Evolutionary conservation across 2,888 invertebrate species (phyloP).

Genomic region (Molanna angustata): DNA sequence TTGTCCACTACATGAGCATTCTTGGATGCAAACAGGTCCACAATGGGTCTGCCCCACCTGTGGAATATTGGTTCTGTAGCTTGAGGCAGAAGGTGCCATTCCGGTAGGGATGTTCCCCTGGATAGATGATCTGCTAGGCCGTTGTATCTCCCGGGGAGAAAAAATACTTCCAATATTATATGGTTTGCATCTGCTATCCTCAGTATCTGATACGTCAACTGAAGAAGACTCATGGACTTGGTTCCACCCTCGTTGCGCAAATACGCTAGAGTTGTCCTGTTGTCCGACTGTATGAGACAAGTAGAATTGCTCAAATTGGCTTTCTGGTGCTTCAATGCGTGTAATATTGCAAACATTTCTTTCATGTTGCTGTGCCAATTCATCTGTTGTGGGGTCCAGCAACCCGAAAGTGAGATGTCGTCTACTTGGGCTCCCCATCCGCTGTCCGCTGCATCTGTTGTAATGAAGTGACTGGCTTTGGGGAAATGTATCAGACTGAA

Average conservation of each 20-base stretch:
- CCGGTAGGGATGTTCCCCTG: constrained; percentile 10
- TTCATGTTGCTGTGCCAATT: constrained; percentile 7
- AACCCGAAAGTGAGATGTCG: constrained; percentile 2
- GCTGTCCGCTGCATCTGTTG: background rate
- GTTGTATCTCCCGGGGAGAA: constrained; percentile 21
- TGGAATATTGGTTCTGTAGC: constrained; percentile 11
- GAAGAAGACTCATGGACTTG: constrained; percentile 1
- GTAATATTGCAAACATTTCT: background rate
- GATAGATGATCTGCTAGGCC: constrained; percentile 20
- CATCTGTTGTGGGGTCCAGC: constrained; percentile 6
- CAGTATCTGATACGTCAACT: constrained; percentile 1
- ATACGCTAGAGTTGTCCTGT: constrained; percentile 32
- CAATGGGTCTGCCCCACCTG: constrained; percentile 17
- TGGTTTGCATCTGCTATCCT: background rate
- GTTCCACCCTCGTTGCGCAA: constrained; percentile 24
- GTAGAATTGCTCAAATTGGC: constrained; percentile 11
- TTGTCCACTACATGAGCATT: constrained; percentile 9
- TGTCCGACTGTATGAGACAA: constrained; percentile 33
- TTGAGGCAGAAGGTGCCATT: constrained; percentile 12
- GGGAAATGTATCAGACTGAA: background rate
- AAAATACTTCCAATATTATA: constrained; percentile 5
- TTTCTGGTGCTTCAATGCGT: background rate
- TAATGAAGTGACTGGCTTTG: background rate
- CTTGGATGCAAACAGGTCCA: constrained; percentile 22
- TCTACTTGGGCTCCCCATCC: constrained; percentile 3